Evolutionary conservation across 2,113 vertebrate species (phyloP), one percentile per base, ranked within the genome.

Genomic region (Choloepus hoffmanni): DNA sequence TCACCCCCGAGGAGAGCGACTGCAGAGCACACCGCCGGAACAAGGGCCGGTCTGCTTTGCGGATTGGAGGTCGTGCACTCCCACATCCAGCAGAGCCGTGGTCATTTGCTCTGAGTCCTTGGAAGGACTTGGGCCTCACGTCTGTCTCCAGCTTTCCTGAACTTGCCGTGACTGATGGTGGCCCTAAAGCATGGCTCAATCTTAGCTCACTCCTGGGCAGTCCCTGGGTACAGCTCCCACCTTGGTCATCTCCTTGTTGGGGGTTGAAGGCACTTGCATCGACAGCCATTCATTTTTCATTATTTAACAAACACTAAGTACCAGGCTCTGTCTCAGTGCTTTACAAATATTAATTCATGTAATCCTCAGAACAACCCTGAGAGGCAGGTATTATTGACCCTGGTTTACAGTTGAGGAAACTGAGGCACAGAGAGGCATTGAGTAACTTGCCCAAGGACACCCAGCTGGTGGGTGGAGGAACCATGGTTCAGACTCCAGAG

Each of bases 191-290:
- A 1, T 1, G 16, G 12, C 50, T 36, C 0, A 3, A 1, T 10
- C n/a, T 5, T 19, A 2, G 53, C 16, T 2, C 4, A 26, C 58
- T 48, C 28, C 1, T 3, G 2, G 5, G n/a, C 16, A 11, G 72
- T 14, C n/a, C 13, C 60, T 6, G 73, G 67, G 28, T 8, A 3
- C 1, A 0, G 4, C 21, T 12, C 40, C 16, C 86, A 1, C 3
- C 0, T 1, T 0, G 18, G 58, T 77, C 21, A 1, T 8, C 0
- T 3, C 1, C 19, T 33, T 78, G 0, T 7, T 55, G 1, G 3
- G 11, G 40, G 8, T 36, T 6, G 21, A 26, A 26, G 2, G 5
- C 23, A 24, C 3, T 7, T 2, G n/a, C 3, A 19, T 12, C 63
- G 3, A 0, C n/a, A 21, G 0, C 60, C n/a, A 0, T 2, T 43